These are phyloP conservation scores for Fulica atra DNA, from an alignment of 2,113 vertebrate genomes.

Conservation along the genomic window DNA sequence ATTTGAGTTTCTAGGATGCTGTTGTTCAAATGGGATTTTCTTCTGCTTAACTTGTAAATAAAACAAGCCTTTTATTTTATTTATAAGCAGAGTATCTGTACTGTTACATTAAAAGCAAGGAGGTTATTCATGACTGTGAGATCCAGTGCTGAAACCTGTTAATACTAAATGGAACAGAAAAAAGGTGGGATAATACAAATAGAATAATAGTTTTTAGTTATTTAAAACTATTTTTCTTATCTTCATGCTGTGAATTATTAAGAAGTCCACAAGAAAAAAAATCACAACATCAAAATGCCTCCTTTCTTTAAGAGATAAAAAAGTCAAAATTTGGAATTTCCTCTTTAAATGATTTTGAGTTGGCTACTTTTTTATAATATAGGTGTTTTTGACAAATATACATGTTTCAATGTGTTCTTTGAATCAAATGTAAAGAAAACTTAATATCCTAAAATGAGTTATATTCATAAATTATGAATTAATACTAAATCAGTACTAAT, in stretches of 20 bases:
- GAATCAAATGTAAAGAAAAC: neutral
- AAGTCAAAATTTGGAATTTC: neutral
- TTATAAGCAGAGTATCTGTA: neutral
- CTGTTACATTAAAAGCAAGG: neutral
- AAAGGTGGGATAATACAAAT: neutral
- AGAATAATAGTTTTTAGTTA: neutral
- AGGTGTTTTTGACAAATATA: neutral
- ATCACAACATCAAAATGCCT: neutral
- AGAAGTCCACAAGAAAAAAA: neutral
- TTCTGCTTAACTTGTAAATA: neutral
- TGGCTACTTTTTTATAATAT: neutral
- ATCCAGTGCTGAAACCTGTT: neutral
- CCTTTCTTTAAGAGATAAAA: neutral
- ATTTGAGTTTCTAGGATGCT: neutral
- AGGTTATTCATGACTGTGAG: neutral
- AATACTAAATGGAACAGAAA: neutral
- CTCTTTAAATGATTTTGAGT: neutral
- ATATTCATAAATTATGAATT: neutral
- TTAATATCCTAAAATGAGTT: neutral
- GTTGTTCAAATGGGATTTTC: neutral
- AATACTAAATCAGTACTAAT: neutral
- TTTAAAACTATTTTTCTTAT: neutral
- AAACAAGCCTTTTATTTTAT: neutral
- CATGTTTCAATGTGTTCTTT: neutral
- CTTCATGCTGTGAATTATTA: neutral